phyloP scores from a whole-genome alignment of 2,888 invertebrate species.

The Clusia tigrina region DNA sequence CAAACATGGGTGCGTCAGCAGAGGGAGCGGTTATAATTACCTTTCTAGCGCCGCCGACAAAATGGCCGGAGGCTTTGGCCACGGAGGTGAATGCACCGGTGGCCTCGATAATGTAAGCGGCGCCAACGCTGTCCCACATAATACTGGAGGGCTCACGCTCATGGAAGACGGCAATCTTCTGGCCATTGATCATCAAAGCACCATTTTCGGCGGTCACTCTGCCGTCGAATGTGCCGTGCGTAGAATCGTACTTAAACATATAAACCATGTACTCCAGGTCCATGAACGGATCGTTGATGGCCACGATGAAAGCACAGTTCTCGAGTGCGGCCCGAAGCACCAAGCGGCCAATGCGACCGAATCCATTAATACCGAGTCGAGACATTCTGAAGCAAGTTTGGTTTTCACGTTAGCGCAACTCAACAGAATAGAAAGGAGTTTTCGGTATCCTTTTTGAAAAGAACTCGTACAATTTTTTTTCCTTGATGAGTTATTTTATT shows the following conservation, averaged over 20 bases:
- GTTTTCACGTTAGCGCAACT: too few species aligned
- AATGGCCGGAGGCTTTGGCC: slow-evolving; percentile 91
- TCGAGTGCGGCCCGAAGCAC: slow-evolving; percentile 65
- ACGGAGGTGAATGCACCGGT: slow-evolving; percentile 98
- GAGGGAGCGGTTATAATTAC: slow-evolving; percentile 98
- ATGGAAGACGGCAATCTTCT: slow-evolving; percentile 74
- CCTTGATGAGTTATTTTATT: too few species aligned
- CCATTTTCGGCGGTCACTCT: slow-evolving; percentile 82
- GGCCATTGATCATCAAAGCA: slow-evolving; percentile 85
- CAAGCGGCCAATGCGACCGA: slow-evolving; percentile 93
- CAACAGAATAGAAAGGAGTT: too few species aligned
- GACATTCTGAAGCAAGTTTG: too few species aligned
- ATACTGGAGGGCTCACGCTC: slow-evolving; percentile 59
- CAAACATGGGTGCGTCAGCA: slow-evolving; percentile 99
- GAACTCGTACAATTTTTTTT: too few species aligned
- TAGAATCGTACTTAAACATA: slow-evolving; percentile 98
- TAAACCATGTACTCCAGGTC: slow-evolving; percentile 98
- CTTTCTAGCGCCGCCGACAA: slow-evolving; percentile 94
- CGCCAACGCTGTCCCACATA: slow-evolving; percentile 74
- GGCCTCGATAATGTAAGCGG: slow-evolving; percentile 96
- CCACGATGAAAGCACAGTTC: slow-evolving; percentile 86
- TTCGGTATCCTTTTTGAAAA: too few species aligned
- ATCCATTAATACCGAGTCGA: slow-evolving; percentile 94
- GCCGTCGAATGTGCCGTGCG: slow-evolving; percentile 96
- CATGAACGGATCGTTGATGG: slow-evolving; percentile 98